Conservation (phyloP, 2,797 vertebrate genomes). For the Sparus aurata region DNA sequence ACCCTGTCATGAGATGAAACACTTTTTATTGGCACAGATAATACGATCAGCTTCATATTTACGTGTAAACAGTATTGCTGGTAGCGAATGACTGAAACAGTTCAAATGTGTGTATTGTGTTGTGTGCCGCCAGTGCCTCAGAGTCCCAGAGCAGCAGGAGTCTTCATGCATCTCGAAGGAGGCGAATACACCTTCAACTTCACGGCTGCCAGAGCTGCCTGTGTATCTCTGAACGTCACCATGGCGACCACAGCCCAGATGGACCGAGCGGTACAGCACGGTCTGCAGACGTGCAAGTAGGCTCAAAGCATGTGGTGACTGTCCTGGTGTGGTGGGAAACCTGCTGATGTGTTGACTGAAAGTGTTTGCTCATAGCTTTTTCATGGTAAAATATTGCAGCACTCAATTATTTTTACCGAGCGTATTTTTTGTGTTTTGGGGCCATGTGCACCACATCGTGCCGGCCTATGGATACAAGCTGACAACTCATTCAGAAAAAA, state of each 20-base stretch:
- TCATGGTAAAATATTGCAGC: background rate
- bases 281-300: slow-evolving; percentile 87
- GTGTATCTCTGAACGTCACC: slow-evolving; percentile 66
- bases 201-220: slow-evolving; percentile 67
- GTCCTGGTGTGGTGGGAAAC: background rate
- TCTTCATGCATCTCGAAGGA: slow-evolving; percentile 71
- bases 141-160: slow-evolving; percentile 57
- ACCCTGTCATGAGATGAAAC: background rate
- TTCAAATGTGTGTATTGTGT: background rate
- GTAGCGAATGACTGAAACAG: background rate
- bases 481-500: background rate
- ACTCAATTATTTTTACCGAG: background rate
- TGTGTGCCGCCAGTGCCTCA: slow-evolving; percentile 19
- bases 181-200: slow-evolving; percentile 76
- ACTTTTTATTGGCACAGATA: no score
- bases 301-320: background rate
- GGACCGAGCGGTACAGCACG: slow-evolving; percentile 59
- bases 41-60: background rate
- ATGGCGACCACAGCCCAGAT: slow-evolving; percentile 80
- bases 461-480: no score
- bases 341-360: background rate
- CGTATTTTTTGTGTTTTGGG: background rate
- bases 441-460: no score
- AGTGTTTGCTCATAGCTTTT: background rate
- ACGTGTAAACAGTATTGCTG: background rate